Evolutionary conservation across 2,797 vertebrate genomes (phyloP).

Genomic region (Tympanoctomys barrerae): DNA sequence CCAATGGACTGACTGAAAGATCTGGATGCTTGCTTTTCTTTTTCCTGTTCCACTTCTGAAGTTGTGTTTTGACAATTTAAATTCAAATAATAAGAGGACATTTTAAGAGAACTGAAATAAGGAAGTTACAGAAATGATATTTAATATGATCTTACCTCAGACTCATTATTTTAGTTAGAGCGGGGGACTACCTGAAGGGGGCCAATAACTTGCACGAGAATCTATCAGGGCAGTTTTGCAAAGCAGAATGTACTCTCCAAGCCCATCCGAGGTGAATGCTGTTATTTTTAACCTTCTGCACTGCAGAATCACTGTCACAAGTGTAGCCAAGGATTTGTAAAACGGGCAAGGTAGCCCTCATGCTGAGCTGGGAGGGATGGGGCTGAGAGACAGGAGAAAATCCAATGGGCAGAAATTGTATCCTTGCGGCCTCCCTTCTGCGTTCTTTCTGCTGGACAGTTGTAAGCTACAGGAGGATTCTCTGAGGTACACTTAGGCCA

Average conservation of each 20-base stretch:
- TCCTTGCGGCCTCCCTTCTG: background rate
- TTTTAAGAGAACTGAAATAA: constrained; percentile 30
- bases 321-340: background rate
- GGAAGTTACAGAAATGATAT: background rate
- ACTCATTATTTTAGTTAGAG: constrained; percentile 41
- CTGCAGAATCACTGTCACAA: background rate
- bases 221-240: background rate
- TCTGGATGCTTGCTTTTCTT: background rate
- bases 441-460: background rate
- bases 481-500: background rate
- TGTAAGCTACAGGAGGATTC: background rate
- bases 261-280: background rate
- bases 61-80: constrained; percentile 53
- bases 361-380: background rate
- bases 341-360: background rate
- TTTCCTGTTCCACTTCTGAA: background rate
- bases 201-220: background rate
- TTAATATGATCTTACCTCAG: background rate
- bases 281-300: constrained; percentile 51
- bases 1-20: background rate
- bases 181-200: background rate
- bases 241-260: background rate
- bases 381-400: background rate
- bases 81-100: constrained; percentile 23
- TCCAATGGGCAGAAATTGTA: background rate